Base-by-base conservation (phyloP, 2,888 invertebrate genomes). In the Nymphalis polychloros region DNA sequence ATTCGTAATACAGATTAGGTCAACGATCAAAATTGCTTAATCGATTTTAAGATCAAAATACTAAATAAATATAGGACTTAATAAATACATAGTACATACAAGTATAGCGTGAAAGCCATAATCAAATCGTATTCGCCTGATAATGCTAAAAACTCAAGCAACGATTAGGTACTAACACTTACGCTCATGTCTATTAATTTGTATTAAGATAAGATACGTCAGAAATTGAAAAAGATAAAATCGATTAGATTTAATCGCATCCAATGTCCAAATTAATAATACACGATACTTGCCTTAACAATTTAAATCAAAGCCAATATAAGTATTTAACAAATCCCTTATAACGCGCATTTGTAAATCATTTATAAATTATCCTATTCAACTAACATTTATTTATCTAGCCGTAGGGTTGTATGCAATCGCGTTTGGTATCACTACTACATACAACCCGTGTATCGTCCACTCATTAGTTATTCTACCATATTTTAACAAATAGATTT, bases 201-300 rank as follows among this genome's bases (percentile, higher is more conserved):
- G 80, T 75, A 74, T 79, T 79, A 73, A 77, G 87, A 86, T 87
- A 79, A 76, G 78, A 79, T 77, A 82, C 73, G 81, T 79, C 83
- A 80, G 80, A 81, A 80, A 81, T 76, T 69, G 64, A 65, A 73
- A 75, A 71, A 68, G 81, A 84, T 82, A 80, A 75, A 73, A 81
- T 81, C 82, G 78, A 82, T 79, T 74, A 77, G 74, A 73, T 71
- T 65, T 76, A 78, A 78, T 77, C 79, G 67, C 49, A 57, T 63
- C 69, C 70, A 67, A 73, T 68, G 75, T 74, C 75, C 76, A 73
- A 75, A 76, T 77, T 75, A 77, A 74, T 73, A 73, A 59, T 67
- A 71, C 53, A 68, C 64, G 63, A 65, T 71, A 65, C 64, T 61
- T 67, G 47, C 63, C 52, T 64, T 63, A 71, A 69, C 67, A 59